Percentiles rank a stretch among this genome's conserved stretches.
Conservation (phyloP, 1,140 invertebrate genomes). For the Pogonomyrmex californicus region DNA sequence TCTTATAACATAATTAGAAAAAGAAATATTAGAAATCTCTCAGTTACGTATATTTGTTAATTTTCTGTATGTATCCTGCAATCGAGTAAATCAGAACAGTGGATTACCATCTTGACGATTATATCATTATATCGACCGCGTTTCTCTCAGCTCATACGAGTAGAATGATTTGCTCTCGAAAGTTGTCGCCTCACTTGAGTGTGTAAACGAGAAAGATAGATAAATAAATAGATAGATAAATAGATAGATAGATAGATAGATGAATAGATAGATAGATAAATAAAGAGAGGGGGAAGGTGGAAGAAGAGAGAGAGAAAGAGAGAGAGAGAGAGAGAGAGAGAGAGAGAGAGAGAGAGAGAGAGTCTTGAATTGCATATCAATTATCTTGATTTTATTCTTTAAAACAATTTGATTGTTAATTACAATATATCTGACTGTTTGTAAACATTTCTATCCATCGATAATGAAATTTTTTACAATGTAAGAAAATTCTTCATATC, state of each 20-base stretch:
- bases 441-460: neutral
- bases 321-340: neutral
- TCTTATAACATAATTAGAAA: neutral
- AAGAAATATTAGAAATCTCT: neutral
- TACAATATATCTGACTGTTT: neutral
- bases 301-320: too few species aligned
- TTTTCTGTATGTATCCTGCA: constrained; percentile 5
- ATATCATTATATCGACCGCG: constrained; percentile 62
- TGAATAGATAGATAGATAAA: too few species aligned
- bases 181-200: constrained; percentile 52
- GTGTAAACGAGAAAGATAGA: constrained; percentile 25
- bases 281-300: too few species aligned
- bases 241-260: too few species aligned
- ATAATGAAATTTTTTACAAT: neutral
- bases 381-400: constrained; percentile 37
- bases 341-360: neutral
- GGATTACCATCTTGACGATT: constrained; percentile 49
- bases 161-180: constrained; percentile 57
- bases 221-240: too few species aligned
- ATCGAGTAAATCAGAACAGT: constrained; percentile 33
- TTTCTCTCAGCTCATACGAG: constrained; percentile 53
- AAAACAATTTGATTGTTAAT: constrained; percentile 21
- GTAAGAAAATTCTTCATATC: constrained; percentile 38
- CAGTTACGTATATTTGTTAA: neutral
- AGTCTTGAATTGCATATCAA: constrained; percentile 13